These are phyloP conservation scores for Drosophila subsilvestris DNA, from an alignment of 2,888 invertebrate species.

Conservation along the genomic window DNA sequence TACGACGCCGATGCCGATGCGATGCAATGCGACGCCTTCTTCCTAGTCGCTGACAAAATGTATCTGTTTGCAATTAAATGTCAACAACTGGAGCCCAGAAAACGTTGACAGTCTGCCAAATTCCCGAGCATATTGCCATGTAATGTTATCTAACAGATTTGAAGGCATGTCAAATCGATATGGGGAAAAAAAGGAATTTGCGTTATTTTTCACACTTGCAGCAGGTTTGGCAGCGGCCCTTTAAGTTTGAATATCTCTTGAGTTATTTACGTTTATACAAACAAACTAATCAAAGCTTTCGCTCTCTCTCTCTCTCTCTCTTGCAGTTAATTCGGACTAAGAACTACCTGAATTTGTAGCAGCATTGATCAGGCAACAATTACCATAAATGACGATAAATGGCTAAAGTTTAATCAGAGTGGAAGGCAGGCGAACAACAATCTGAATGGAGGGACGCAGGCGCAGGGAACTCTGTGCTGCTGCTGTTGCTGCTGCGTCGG, in stretches of 20 bases:
- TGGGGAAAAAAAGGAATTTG: not conserved
- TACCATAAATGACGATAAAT: slow-evolving; percentile 78
- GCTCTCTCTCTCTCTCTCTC: not conserved
- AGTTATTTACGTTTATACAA: not conserved
- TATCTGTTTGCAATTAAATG: slow-evolving; percentile 80
- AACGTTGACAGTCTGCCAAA: slow-evolving; percentile 64
- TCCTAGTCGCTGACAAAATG: slow-evolving; percentile 72
- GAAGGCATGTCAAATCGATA: slow-evolving; percentile 26
- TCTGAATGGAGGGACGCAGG: slow-evolving; percentile 44
- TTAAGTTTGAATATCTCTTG: not conserved
- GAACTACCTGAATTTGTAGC: slow-evolving; percentile 32
- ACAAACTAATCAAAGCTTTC: not conserved
- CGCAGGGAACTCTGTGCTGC: slow-evolving; percentile 33
- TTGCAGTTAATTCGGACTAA: not conserved
- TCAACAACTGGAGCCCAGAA: slow-evolving; percentile 57
- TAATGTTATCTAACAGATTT: slow-evolving; percentile 49
- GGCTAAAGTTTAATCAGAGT: slow-evolving; percentile 65
- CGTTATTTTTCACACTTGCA: not conserved
- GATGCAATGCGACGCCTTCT: slow-evolving; percentile 36
- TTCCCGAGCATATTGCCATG: slow-evolving; percentile 36
- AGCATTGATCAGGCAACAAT: slow-evolving; percentile 63
- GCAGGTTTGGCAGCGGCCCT: not conserved
- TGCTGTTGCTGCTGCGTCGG: slow-evolving; percentile 27
- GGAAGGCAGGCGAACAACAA: slow-evolving; percentile 12
- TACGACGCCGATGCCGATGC: slow-evolving; percentile 19